Base-by-base conservation (phyloP, 2,888 invertebrate species). In the Chloroclysta siterata region DNA sequence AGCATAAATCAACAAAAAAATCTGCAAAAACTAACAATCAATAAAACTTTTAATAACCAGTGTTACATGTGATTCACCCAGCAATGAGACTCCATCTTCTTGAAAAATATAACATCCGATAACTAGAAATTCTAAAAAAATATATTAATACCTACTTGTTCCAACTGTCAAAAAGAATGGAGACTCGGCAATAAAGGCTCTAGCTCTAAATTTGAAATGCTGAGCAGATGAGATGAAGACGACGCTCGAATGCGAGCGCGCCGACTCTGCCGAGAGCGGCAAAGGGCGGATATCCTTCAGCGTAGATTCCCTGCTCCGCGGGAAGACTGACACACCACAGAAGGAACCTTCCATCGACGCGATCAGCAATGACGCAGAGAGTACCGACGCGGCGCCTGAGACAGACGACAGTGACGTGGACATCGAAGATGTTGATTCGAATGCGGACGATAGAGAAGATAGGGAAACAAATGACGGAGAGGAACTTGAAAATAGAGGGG, bases 231-330 rank as follows among this genome's bases (percentile, higher is more conserved):
- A 92, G 82, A 93, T 93, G 93, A 93, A 92, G 91, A 92, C 93
- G 72, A 83, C 92, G 88, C 88, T 93, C 79, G 92, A 92, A 84
- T 90, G 90, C 84, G 92, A 93, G 83, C 89, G 91, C 78, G 84
- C 89, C 72, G 93, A 93, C 69, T 83, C 90, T 88, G 90, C 90
- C 74, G 91, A 91, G 54, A 87, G 82, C 77, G 88, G 94, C 77
- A 95, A 94, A 80, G 93, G 95, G 73, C 95, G 95, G 75, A 96
- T 96, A 79, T 95, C 95, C 66, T 96, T 96, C 84, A 96, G 96
- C 87, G 96, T 96, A 53, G 96, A 96, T 84, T 94, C 96, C 0
- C 80, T 96, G 22, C 82, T 96, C 41, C 88, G 90, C 29, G 82
- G 90, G 72, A 80, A 89, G 71, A 82, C 77, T 17, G 84, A 87